A percentile compares a stretch with the other conserved stretches of the same genome.
Evolutionary conservation across 1,140 invertebrate species (phyloP).

Genomic region (Sycophaga agraensis): DNA sequence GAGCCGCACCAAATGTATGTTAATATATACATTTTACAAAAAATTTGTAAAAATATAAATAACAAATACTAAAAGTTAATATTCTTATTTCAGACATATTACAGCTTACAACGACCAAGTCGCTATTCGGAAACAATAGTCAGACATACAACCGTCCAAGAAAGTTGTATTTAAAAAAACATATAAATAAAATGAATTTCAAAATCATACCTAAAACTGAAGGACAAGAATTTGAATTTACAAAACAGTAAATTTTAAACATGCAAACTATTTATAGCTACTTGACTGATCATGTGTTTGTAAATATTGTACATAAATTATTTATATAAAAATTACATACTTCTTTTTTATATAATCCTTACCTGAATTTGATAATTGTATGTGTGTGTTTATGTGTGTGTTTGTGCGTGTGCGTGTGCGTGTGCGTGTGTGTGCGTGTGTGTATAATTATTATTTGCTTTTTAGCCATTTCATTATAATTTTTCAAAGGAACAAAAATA

Average conservation of each 20-base stretch:
- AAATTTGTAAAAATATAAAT: background rate
- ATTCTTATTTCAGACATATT: constrained; percentile 42
- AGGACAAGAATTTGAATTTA: constrained; percentile 27
- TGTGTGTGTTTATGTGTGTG: too few relatives aligned
- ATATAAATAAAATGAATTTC: constrained; percentile 12
- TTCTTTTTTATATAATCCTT: too few relatives aligned
- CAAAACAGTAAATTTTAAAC: constrained; percentile 23
- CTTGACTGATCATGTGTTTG: constrained; percentile 42
- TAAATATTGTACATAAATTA: constrained; percentile 56
- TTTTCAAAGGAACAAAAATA: too few relatives aligned
- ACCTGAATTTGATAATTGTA: background rate
- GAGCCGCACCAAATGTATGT: constrained; percentile 47
- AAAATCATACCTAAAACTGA: constrained; percentile 11
- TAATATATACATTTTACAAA: background rate
- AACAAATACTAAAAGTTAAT: background rate
- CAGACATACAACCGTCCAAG: constrained; percentile 44
- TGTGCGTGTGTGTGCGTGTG: background rate
- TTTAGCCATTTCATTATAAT: too few relatives aligned
- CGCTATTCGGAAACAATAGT: constrained; percentile 43
- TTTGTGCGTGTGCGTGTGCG: background rate
- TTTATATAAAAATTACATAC: constrained; percentile 34
- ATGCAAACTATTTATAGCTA: constrained; percentile 38
- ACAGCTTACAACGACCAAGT: constrained; percentile 47
- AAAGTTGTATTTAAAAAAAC: constrained; percentile 46
- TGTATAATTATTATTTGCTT: background rate